Evolutionary conservation across 2,113 vertebrate genomes (phyloP), one percentile per base, ranked within the genome.

Genomic region (Leucoraja erinaceus): DNA sequence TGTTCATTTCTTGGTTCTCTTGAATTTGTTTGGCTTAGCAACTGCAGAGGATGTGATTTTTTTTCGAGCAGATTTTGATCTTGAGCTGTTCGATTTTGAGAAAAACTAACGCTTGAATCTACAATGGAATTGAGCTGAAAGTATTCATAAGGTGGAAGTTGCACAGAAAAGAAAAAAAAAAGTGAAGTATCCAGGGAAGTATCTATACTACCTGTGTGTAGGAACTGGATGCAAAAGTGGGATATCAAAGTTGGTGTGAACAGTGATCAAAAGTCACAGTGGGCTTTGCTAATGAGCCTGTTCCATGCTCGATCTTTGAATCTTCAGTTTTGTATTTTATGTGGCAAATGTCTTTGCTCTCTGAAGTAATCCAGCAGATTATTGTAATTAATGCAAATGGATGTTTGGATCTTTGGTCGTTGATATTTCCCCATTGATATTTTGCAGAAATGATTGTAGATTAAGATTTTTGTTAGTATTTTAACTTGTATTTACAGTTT

Each of bases 401-500:
- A 9, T 78, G 72, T 22, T 9, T 77, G 28, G 56, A 56, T 25
- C 47, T 8, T 77, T 61, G 20, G 0, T 61, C 20, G 3, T 47
- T 47, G 38, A 47, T 47, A 47, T 10, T 16, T n/a, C 31, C 1
- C 4, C 14, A 33, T n/a, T 28, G 25, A 12, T 11, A 10, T 83
- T 28, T 56, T 25, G 10, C 54, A 84, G 25, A 18, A 8, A 31
- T 18, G 0, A 2, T 8, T 88, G 28, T 7, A 66, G 1, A 31
- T 61, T 86, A 47, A 4, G 11, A 25, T 84, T 61, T 77, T 93
- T 77, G 77, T 93, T 92, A 61, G 22, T 91, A 28, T 70, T 93
- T 93, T 12, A 47, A 84, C 31, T 81, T 84, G 38, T 91, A 68
- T 56, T 83, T 28, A 25, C 93, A 93, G 93, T 93, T 22, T 93